Evolutionary conservation across 2,797 vertebrate genomes (phyloP).

Genomic region (Psittacula derbiana): DNA sequence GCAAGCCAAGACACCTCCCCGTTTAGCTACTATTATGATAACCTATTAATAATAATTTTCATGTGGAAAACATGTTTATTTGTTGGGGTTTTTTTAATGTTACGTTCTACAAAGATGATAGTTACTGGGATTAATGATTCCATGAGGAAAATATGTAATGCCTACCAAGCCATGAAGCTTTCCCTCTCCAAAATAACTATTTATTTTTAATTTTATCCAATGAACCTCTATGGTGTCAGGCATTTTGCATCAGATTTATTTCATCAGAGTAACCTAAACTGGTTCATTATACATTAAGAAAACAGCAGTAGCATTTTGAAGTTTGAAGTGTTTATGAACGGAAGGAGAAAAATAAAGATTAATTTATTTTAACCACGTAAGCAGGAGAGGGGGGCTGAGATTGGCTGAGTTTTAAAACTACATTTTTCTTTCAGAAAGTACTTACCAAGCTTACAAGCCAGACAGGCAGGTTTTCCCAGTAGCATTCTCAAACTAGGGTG

Average conservation of each 20-base stretch:
- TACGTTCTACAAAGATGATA: not conserved
- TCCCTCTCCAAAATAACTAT: slow-evolving; percentile 60
- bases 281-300: not conserved
- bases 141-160: slow-evolving; percentile 56
- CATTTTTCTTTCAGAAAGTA: slow-evolving; percentile 46
- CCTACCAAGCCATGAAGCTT: not conserved
- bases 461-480: slow-evolving; percentile 80
- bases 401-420: slow-evolving; percentile 1
- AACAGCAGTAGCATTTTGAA: not conserved
- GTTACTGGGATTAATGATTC: slow-evolving; percentile 43
- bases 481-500: slow-evolving; percentile 72
- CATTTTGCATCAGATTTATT: slow-evolving; percentile 30
- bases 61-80: slow-evolving; percentile 53
- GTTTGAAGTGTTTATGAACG: not conserved
- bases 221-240: not conserved
- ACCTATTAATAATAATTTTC: slow-evolving; percentile 43
- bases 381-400: not conserved
- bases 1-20: slow-evolving; percentile 12
- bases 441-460: slow-evolving; percentile 58
- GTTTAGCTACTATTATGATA: slow-evolving; percentile 15
- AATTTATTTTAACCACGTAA: slow-evolving; percentile 27
- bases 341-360: not conserved
- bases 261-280: slow-evolving; percentile 12
- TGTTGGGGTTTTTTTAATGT: not conserved
- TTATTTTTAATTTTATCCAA: slow-evolving; percentile 57